These are phyloP conservation scores for Lepus oiostolus DNA, from an alignment of 2,797 vertebrate species.

Conservation along the genomic window DNA sequence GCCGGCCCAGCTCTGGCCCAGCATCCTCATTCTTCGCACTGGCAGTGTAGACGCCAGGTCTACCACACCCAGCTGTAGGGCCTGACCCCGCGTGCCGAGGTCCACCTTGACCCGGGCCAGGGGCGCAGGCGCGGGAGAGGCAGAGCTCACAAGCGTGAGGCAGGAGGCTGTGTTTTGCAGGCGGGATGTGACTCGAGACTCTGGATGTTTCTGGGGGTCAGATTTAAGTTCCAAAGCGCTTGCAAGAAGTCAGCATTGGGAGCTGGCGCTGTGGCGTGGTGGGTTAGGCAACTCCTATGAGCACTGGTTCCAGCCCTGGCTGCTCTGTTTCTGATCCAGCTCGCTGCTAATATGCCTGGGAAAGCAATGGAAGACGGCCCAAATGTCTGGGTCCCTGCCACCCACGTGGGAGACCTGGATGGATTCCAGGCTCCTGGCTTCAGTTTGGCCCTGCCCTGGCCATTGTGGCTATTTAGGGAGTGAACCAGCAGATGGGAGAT, in stretches of 20 bases:
- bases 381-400: too few species aligned
- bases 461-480: too few species aligned
- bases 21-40: not conserved
- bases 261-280: too few species aligned
- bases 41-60: not conserved
- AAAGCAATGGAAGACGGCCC: too few species aligned
- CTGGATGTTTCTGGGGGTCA: not conserved
- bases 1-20: not conserved
- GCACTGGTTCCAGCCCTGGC: too few species aligned
- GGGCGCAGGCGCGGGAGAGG: not conserved
- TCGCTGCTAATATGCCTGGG: too few species aligned
- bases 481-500: too few species aligned
- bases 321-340: too few species aligned
- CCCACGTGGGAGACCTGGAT: too few species aligned
- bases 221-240: conserved; percentile 1
- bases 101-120: not conserved
- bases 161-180: not conserved
- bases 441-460: too few species aligned
- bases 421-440: too few species aligned
- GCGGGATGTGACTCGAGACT: not conserved
- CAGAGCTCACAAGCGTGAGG: not conserved
- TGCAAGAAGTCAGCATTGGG: not conserved
- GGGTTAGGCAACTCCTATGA: too few species aligned
- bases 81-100: not conserved
- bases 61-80: not conserved